Evolutionary conservation across 2,888 invertebrate species (phyloP).

Genomic region (Acanthosepion esculentum): DNA sequence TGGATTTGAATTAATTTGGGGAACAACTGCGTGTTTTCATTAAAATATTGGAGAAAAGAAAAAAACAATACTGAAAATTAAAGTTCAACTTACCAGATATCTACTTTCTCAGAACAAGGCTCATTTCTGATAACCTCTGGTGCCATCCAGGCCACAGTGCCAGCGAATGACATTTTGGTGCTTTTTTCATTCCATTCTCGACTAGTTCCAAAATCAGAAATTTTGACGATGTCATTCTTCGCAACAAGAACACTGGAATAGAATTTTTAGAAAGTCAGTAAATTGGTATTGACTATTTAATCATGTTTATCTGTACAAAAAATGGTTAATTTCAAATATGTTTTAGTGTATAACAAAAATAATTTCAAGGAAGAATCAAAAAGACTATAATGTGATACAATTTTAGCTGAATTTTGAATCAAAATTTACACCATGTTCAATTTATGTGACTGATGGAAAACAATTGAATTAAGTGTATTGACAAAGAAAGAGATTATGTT

Average conservation of each 20-base stretch:
- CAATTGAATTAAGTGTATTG: no score
- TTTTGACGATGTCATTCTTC: constrained; percentile 82
- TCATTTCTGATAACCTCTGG: constrained; percentile 98
- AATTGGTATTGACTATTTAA: background rate
- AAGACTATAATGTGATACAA: no score
- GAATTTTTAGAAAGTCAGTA: background rate
- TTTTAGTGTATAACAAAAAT: background rate
- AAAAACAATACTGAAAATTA: background rate
- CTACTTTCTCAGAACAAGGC: constrained; percentile 97
- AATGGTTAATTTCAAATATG: background rate
- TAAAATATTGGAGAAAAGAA: no score
- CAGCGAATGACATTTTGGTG: constrained; percentile 97
- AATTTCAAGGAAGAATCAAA: background rate
- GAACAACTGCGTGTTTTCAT: no score
- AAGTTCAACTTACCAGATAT: constrained; percentile 85
- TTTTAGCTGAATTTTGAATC: no score
- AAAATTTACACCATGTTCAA: no score
- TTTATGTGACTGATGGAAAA: no score
- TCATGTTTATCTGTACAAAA: background rate
- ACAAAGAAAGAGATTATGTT: no score
- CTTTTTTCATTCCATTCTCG: constrained; percentile 93
- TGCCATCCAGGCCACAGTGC: constrained; percentile 99
- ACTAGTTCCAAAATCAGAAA: constrained; percentile 98
- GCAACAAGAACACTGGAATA: constrained; percentile 76
- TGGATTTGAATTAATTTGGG: no score